These are phyloP conservation scores for Scaptomyza caliginosa DNA, from an alignment of 2,888 invertebrate species.

Conservation along the genomic window DNA sequence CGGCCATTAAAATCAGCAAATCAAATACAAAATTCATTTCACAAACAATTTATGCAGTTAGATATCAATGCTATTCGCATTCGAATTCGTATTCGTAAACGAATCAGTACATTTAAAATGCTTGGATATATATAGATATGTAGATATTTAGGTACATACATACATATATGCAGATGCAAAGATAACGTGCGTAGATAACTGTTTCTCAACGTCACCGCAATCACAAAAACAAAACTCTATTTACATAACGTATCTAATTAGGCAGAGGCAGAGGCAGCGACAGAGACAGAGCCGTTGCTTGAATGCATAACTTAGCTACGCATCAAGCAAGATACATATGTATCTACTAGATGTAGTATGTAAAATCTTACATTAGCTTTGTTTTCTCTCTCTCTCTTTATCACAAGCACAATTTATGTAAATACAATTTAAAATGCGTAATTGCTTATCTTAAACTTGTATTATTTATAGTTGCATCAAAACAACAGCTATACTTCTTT, in stretches of 20 bases:
- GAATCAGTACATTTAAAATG: constrained; percentile 33
- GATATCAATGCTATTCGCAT: constrained; percentile 52
- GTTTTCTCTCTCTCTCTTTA: constrained; percentile 10
- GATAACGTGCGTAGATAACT: constrained; percentile 61
- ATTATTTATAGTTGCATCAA: constrained; percentile 39
- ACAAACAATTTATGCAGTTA: constrained; percentile 67
- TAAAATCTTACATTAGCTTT: constrained; percentile 5
- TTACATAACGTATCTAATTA: constrained; percentile 74
- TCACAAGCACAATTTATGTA: constrained; percentile 14
- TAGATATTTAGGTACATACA: constrained; percentile 10
- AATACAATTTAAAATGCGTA: constrained; percentile 52
- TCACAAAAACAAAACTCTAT: constrained; percentile 41
- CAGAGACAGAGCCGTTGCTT: constrained; percentile 2
- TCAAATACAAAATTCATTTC: constrained; percentile 71
- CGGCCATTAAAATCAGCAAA: constrained; percentile 69
- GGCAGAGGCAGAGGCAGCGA: constrained; percentile 4
- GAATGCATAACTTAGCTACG: constrained; percentile 49
- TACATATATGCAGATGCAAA: constrained; percentile 37
- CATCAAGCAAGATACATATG: constrained; percentile 6
- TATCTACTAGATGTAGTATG: constrained; percentile 3
- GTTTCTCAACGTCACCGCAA: constrained; percentile 42
- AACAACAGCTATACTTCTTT: constrained; percentile 10
- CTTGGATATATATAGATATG: background rate
- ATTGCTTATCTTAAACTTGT: constrained; percentile 40
- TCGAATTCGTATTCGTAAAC: too few relatives aligned